Evolutionary conservation across 2,797 vertebrate species (phyloP).

Genomic region (Megalops cyprinoides): DNA sequence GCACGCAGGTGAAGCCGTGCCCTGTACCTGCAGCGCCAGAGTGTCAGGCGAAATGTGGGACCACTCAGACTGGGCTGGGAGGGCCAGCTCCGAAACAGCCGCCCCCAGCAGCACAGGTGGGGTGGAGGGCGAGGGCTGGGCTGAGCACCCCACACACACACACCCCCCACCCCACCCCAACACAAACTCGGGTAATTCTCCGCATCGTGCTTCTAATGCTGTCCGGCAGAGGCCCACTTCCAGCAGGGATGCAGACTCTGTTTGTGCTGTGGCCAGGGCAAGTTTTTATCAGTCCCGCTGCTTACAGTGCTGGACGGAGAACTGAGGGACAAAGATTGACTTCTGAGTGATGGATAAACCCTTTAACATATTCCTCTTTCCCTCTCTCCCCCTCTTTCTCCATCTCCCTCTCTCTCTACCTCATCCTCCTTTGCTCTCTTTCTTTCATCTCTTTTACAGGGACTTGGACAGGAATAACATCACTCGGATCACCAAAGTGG

Average conservation of each 20-base stretch:
- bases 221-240: conserved; percentile 33
- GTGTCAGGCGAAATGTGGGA: background rate
- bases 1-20: background rate
- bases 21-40: conserved; percentile 1
- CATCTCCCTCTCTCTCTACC: conserved; percentile 42
- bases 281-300: background rate
- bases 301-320: background rate
- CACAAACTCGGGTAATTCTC: conserved; percentile 26
- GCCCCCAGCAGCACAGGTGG: conserved; percentile 8
- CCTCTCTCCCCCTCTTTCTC: conserved; percentile 40
- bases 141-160: too few relatives aligned
- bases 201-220: conserved; percentile 33
- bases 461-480: conserved; percentile 98
- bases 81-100: background rate
- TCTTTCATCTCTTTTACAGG: conserved; percentile 64
- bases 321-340: background rate
- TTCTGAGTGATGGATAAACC: background rate
- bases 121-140: background rate
- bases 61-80: background rate
- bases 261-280: conserved; percentile 1
- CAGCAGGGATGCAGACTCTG: conserved; percentile 6
- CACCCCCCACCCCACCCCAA: too few relatives aligned
- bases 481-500: conserved; percentile 92
- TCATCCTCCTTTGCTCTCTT: too few relatives aligned
- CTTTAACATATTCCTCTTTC: conserved; percentile 9